Base-by-base conservation (phyloP, 2,888 invertebrate species). In the Leistus spinibarbis region DNA sequence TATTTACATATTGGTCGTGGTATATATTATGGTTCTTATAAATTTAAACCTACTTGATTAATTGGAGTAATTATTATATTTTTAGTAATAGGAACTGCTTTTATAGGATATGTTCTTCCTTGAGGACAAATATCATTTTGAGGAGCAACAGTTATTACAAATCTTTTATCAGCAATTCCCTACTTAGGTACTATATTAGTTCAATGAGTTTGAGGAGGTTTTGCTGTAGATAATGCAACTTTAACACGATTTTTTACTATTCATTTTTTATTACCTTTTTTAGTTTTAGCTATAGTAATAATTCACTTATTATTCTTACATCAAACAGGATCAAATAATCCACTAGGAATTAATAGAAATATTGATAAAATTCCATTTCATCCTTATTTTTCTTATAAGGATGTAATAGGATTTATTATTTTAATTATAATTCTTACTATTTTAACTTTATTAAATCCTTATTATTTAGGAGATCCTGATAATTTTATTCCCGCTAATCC, bases 101-200 rank as follows among this genome's bases (percentile, higher is more conserved):
- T 94, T 84, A 86, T 93, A 88, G 93, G 93, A 0, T 94, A 94
- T 87, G 92, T 93, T 0, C 78, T 93, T 81, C 92, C 92, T 0
- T 93, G 93, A 85, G 93, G 93, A 4, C 93, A 94, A 91, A 94
- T 94, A 89, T 92, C 0, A 90, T 89, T 77, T 80, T 91, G 84
- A 92, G 91, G 68, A 53, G 22, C 68, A 53, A 63, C 56, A 53
- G 53, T 53, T 53, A 68, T 68, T 68, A 9, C 83, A 13, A 93
- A 92, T 82, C 80, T 94, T 80, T 77, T 93, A 77, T 93, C 93
- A 0, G 91, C 92, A 1, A 89, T 93, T 9, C 93, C 93, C 0
- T 91, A 90, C 79, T 80, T 93, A 85, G 93, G 92, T 13, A 84
- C 82, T 74, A 83, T 82, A 78, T 80, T 93, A 85, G 91, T 93